phyloP scores from a whole-genome alignment of 2,888 invertebrate genomes.

The Euzophera pinguis region DNA sequence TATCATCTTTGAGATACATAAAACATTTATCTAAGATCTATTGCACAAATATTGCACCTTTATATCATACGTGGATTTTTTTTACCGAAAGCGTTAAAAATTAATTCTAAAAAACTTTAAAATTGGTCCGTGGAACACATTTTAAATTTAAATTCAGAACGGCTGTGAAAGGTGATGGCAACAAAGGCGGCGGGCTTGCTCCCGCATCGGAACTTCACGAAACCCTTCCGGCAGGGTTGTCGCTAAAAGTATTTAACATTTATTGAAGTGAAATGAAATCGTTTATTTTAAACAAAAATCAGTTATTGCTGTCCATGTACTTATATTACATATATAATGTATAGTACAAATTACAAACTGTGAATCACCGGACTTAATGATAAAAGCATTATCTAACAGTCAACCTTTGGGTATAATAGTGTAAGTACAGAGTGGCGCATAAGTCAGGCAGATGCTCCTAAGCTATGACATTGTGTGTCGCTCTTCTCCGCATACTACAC shows the following conservation, averaged over 20 bases:
- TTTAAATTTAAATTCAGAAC: slow-evolving; percentile 25
- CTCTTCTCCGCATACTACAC: too few species aligned
- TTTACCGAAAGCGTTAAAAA: neutral
- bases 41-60: too few species aligned
- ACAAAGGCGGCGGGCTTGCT: slow-evolving; percentile 20
- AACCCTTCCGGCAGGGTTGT: slow-evolving; percentile 19
- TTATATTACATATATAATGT: neutral
- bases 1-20: too few species aligned
- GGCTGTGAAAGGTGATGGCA: slow-evolving; percentile 21
- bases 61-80: neutral
- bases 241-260: neutral
- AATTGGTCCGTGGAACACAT: slow-evolving; percentile 14
- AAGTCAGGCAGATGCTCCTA: too few species aligned
- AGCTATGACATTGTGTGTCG: too few species aligned
- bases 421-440: too few species aligned
- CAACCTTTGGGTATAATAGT: too few species aligned
- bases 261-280: neutral
- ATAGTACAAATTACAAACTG: too few species aligned
- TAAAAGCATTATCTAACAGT: too few species aligned
- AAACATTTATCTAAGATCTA: too few species aligned
- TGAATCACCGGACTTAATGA: too few species aligned
- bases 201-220: slow-evolving; percentile 18
- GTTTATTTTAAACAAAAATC: neutral
- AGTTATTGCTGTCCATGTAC: neutral
- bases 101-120: neutral